phyloP scores from a whole-genome alignment of 1,140 invertebrate genomes.

The Andricus grossulariae region DNA sequence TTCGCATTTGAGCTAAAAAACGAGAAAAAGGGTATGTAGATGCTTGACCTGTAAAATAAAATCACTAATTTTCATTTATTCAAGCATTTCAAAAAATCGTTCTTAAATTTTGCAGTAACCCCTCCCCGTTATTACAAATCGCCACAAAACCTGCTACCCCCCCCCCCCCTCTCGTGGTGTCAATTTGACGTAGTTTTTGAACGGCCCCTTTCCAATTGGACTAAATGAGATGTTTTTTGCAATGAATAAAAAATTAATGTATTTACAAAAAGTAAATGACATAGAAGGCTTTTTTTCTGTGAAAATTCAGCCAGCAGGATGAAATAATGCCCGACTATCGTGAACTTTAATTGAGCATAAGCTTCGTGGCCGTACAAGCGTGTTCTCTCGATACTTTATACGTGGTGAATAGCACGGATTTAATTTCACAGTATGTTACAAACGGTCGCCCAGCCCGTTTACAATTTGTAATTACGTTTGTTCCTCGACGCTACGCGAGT shows the following conservation, averaged over 20 bases:
- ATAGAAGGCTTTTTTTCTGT: neutral
- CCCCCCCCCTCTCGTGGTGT: too few species aligned
- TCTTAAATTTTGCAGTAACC: too few species aligned
- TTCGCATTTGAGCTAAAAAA: too few species aligned
- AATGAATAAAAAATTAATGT: neutral
- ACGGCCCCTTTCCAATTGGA: too few species aligned
- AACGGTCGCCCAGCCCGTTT: slow-evolving; percentile 42
- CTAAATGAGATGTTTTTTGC: neutral
- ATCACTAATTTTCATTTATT: too few species aligned
- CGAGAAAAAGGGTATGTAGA: too few species aligned
- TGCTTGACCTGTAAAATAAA: too few species aligned
- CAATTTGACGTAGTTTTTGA: too few species aligned
- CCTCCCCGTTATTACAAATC: too few species aligned
- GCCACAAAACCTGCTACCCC: too few species aligned
- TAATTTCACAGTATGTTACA: slow-evolving; percentile 57
- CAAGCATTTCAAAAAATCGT: too few species aligned
- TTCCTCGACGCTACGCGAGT: neutral
- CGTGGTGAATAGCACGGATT: slow-evolving; percentile 55
- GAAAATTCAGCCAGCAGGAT: slow-evolving; percentile 11
- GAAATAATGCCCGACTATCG: slow-evolving; percentile 8
- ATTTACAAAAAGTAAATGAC: neutral
- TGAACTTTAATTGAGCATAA: slow-evolving; percentile 37
- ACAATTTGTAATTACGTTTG: slow-evolving; percentile 56
- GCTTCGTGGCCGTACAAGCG: slow-evolving; percentile 42
- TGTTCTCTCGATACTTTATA: slow-evolving; percentile 56